Percentiles rank a stretch among this genome's conserved stretches.
Conservation (phyloP, 2,113 vertebrate genomes). For the Apodemus sylvaticus region DNA sequence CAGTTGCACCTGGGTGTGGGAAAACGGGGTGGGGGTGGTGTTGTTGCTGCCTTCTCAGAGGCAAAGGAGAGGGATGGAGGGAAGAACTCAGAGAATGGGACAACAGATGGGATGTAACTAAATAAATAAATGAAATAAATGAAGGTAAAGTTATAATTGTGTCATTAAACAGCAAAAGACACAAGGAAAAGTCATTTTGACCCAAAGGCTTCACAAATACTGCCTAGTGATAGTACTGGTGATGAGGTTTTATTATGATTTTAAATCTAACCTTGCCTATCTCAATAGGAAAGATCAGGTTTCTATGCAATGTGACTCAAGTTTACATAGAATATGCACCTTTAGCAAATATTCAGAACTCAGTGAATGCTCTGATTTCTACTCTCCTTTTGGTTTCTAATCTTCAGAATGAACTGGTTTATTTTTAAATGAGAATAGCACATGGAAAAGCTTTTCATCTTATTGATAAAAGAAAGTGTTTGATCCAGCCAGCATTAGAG, state of each 20-base stretch:
- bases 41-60: too few relatives aligned
- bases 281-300: not conserved
- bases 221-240: not conserved
- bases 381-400: not conserved
- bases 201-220: not conserved
- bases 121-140: too few relatives aligned
- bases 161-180: not conserved
- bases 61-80: too few relatives aligned
- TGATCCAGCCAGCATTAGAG: conserved; percentile 65
- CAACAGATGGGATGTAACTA: too few relatives aligned
- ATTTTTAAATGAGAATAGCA: conserved; percentile 67
- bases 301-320: not conserved
- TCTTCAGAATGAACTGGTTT: conserved; percentile 56
- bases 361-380: not conserved
- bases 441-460: conserved; percentile 69
- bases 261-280: not conserved
- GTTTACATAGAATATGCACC: not conserved
- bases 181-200: not conserved
- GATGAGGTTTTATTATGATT: not conserved
- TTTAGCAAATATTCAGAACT: not conserved
- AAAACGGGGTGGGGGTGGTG: too few relatives aligned
- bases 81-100: too few relatives aligned
- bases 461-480: conserved; percentile 74
- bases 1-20: too few relatives aligned
- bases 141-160: not conserved